Evolutionary conservation across 2,797 vertebrate species (phyloP).

Genomic region (Scolopax bukidnonensis): DNA sequence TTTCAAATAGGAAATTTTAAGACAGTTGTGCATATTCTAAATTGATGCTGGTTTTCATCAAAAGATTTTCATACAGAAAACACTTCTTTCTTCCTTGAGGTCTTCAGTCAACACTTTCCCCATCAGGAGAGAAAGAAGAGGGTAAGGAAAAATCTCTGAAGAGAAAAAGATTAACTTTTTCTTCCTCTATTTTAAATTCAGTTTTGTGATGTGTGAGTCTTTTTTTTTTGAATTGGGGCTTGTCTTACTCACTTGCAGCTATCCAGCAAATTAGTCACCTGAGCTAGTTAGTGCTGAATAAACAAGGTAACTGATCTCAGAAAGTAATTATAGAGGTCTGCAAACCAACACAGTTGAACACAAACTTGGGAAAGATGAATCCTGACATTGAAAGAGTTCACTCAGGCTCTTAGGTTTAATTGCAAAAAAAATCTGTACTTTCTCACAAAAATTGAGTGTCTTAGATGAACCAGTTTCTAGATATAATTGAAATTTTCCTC

Average conservation of each 20-base stretch:
- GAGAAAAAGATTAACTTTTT: not conserved
- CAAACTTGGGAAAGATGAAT: not conserved
- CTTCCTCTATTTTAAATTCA: not conserved
- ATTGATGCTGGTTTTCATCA: not conserved
- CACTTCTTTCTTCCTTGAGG: not conserved
- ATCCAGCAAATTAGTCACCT: not conserved
- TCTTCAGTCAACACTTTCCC: not conserved
- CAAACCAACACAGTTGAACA: not conserved
- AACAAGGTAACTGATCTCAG: not conserved
- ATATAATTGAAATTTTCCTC: not conserved
- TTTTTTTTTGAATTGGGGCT: accelerated
- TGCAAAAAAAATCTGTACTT: not conserved
- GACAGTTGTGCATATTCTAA: not conserved
- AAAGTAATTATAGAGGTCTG: not conserved
- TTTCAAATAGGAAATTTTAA: not conserved
- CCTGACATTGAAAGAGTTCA: not conserved
- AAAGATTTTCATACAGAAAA: not conserved
- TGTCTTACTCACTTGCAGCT: not conserved
- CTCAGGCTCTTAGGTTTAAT: not conserved
- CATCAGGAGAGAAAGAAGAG: not conserved
- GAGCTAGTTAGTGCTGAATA: not conserved
- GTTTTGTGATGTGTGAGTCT: accelerated
- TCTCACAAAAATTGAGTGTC: not conserved
- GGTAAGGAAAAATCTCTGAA: not conserved
- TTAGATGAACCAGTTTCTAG: not conserved